These are phyloP conservation scores for Cavia aperea DNA, from an alignment of 2,113 vertebrate genomes.

Conservation along the genomic window DNA sequence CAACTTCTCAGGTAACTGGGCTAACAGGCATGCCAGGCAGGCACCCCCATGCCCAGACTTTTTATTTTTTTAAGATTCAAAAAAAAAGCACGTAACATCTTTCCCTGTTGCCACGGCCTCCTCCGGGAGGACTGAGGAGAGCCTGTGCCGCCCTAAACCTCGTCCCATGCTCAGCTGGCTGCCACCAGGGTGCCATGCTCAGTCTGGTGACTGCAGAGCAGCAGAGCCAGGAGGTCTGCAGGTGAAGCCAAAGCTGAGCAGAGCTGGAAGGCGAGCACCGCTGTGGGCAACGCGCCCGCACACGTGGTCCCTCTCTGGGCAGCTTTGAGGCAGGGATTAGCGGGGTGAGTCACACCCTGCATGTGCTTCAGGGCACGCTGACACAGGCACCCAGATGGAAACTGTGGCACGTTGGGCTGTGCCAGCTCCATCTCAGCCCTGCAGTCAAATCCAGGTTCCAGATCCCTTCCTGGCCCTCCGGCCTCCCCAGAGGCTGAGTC, in stretches of 20 bases:
- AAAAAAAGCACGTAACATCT: background rate
- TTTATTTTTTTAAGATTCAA: background rate
- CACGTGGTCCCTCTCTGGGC: accelerated
- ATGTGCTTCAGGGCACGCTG: accelerated
- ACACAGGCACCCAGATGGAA: background rate
- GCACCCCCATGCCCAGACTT: background rate
- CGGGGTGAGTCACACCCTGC: background rate
- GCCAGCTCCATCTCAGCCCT: background rate
- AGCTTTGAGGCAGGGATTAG: background rate
- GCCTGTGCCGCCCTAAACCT: background rate
- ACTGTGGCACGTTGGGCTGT: accelerated
- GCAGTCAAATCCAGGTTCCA: background rate
- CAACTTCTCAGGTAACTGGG: background rate
- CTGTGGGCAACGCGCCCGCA: background rate
- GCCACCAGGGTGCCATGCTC: accelerated
- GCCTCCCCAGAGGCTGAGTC: background rate
- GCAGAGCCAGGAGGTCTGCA: background rate
- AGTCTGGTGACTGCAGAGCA: background rate
- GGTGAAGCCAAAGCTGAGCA: background rate
- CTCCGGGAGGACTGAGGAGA: background rate
- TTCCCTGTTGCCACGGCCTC: background rate
- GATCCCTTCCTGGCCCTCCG: background rate
- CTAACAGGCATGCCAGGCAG: background rate
- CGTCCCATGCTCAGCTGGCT: accelerated
- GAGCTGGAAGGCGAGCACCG: background rate